Evolutionary conservation across 2,797 vertebrate species (phyloP).

Genomic region (Salarias fasciatus): DNA sequence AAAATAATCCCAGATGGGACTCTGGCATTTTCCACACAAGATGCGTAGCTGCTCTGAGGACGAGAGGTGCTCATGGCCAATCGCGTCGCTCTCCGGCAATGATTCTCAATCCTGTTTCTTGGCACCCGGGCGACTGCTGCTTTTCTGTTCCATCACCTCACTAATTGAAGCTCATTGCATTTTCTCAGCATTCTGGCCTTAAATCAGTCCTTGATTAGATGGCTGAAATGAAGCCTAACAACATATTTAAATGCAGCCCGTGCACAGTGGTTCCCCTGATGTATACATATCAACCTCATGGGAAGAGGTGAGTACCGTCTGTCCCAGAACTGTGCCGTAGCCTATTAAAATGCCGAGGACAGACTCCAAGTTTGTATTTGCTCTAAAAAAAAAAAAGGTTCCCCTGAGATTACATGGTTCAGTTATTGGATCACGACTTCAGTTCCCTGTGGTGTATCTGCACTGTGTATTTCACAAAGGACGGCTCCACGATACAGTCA

Average conservation of each 20-base stretch:
- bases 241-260: constrained; percentile 29
- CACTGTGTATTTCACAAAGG: constrained; percentile 27
- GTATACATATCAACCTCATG: constrained; percentile 27
- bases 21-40: constrained; percentile 33
- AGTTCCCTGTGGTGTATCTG: constrained; percentile 23
- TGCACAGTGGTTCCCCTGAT: constrained; percentile 24
- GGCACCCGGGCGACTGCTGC: constrained; percentile 15
- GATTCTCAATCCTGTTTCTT: constrained; percentile 38
- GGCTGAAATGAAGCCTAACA: constrained; percentile 31
- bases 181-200: constrained; percentile 21
- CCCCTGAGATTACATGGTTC: constrained; percentile 45
- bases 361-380: constrained; percentile 53
- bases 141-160: constrained; percentile 49
- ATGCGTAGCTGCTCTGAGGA: constrained; percentile 31
- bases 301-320: constrained; percentile 30
- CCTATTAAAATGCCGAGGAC: constrained; percentile 36
- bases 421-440: constrained; percentile 27
- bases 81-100: constrained; percentile 20
- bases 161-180: constrained; percentile 47
- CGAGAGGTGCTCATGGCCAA: constrained; percentile 47
- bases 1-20: constrained; percentile 66
- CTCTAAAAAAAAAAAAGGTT: constrained; percentile 37
- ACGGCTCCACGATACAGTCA: background rate
- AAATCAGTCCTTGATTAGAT: constrained; percentile 47
- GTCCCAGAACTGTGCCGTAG: constrained; percentile 49